phyloP scores from a whole-genome alignment of 2,113 vertebrate genomes.

The Amblyopsis rosae region DNA sequence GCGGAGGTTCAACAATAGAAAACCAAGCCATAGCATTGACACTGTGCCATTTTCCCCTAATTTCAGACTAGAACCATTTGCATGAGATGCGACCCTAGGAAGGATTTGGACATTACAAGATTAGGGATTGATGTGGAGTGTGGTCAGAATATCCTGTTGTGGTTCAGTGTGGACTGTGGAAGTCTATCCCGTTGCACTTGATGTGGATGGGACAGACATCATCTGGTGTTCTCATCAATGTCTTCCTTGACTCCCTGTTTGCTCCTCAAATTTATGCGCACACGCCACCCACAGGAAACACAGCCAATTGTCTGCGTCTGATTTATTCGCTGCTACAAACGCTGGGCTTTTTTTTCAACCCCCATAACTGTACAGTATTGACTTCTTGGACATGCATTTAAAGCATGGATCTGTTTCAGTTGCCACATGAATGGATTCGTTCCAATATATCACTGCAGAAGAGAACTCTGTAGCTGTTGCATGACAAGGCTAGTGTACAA shows the following conservation, averaged over 20 bases:
- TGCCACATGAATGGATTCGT: constrained; percentile 17
- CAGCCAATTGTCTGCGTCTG: constrained; percentile 59
- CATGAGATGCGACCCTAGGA: neutral
- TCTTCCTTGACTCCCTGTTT: constrained; percentile 42
- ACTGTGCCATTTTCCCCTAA: constrained; percentile 1
- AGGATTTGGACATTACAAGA: neutral
- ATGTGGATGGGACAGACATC: constrained; percentile 41
- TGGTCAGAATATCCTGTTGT: constrained; percentile 15
- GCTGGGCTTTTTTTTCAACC: constrained; percentile 20
- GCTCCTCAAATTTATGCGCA: constrained; percentile 57
- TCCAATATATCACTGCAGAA: neutral
- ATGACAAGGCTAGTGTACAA: neutral
- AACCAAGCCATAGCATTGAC: constrained; percentile 4
- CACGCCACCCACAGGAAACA: constrained; percentile 53
- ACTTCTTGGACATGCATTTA: constrained; percentile 20
- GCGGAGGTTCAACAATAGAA: neutral
- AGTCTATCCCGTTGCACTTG: constrained; percentile 29
- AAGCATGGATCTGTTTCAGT: constrained; percentile 33
- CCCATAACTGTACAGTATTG: constrained; percentile 11
- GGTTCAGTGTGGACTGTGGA: constrained; percentile 7
- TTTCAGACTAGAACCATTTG: neutral
- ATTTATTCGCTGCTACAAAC: constrained; percentile 55
- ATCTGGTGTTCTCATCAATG: constrained; percentile 69
- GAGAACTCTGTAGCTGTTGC: neutral
- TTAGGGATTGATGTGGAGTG: constrained; percentile 6